Evolutionary conservation across 2,113 vertebrate genomes (phyloP), one percentile per base, ranked within the genome.

Genomic region (Albula glossodonta): DNA sequence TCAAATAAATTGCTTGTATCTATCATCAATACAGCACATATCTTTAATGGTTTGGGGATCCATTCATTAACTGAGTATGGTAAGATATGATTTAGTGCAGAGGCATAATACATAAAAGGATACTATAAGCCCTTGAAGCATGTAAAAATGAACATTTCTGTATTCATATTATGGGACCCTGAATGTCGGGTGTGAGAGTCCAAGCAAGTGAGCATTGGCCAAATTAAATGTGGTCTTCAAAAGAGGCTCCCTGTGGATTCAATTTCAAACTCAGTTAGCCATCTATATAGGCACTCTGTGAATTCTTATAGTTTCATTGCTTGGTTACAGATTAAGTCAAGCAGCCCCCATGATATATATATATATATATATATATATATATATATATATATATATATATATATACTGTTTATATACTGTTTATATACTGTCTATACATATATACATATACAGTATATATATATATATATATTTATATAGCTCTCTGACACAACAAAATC

Each of bases 251-350:
- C 80, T 60, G 80, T 41, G 49, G 48, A 56, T 41, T 5, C 63
- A 77, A 81, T 56, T 17, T 51, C 49, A 51, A 57, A 53, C n/a
- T 2, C 49, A 51, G 50, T 87, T 25, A 80, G 22, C 4, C 78
- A 51, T 87, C 56, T 77, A 63, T 87, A 78, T 51, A 56, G 60
- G 22, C 49, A 11, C 60, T 74, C 12, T 70, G 78, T 51, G 78
- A 41, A 80, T 74, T 83, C 51, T 19, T 87, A 4, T 78, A 48
- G 52, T n/a, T 13, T 3, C 4, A 31, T 84, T 74, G 70, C 70
- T 74, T 74, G 70, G 70, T n/a, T 74, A 74, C 70, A 74, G 70
- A n/a, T 10, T 22, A 70, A 5, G 70, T 74, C 70, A 74, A 74
- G 70, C n/a, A 6, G 31, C 31, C n/a, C 15, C 60, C 60, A 66